Evolutionary conservation across 2,888 invertebrate species (phyloP).

Genomic region (Epiblema foenella): DNA sequence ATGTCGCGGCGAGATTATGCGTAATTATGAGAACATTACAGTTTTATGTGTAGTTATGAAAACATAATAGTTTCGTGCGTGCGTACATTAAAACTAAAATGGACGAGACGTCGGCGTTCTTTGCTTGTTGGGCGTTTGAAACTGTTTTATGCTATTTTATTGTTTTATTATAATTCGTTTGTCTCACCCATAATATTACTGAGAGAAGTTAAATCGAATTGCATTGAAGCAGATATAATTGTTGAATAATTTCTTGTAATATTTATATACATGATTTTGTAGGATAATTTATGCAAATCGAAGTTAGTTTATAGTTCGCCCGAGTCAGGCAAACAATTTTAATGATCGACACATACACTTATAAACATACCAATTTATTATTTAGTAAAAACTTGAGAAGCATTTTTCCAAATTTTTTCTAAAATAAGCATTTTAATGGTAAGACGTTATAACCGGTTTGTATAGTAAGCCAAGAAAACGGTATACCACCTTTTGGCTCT

Average conservation of each 20-base stretch:
- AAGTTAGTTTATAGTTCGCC: too few species aligned
- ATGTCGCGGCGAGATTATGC: slow-evolving; percentile 25
- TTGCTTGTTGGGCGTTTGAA: neutral
- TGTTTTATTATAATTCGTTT: neutral
- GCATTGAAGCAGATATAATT: neutral
- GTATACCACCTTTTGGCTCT: too few species aligned
- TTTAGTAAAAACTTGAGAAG: too few species aligned
- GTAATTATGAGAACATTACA: slow-evolving; percentile 27
- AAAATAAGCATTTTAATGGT: too few species aligned
- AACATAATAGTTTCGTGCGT: slow-evolving; percentile 32
- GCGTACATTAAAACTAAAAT: slow-evolving; percentile 27
- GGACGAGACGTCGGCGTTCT: slow-evolving; percentile 25
- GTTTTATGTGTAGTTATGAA: slow-evolving; percentile 37
- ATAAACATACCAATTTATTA: too few species aligned
- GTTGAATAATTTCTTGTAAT: neutral
- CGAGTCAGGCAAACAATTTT: neutral
- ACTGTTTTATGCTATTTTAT: slow-evolving; percentile 2
- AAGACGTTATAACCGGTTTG: too few species aligned
- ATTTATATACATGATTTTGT: too few species aligned
- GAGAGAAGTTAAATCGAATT: neutral
- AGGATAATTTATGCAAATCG: too few species aligned
- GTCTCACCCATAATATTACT: neutral
- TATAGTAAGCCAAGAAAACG: too few species aligned
- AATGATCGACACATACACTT: neutral
- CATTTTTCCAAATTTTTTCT: too few species aligned